Base-by-base conservation (phyloP, 2,888 invertebrate genomes). In the Prosopocoilus inquinatus region DNA sequence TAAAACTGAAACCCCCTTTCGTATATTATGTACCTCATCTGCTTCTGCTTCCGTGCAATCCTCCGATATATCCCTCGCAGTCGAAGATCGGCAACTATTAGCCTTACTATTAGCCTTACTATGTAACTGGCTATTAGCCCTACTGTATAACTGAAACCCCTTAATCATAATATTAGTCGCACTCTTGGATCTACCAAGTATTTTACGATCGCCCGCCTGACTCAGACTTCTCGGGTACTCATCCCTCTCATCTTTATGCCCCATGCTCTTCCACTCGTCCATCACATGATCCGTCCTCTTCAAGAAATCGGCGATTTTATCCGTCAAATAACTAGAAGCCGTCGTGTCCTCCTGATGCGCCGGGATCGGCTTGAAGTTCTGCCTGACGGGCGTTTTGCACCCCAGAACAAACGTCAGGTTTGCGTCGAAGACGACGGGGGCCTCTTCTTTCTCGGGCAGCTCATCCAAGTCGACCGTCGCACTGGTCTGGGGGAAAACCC, bases 201-300 rank as follows among this genome's bases (percentile, higher is more conserved):
- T 35, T 5, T 28, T 58, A 9, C 48, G 11, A 34, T 34, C 48
- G 48, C 34, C 46, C 48, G 53, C 46, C 60, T 60, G 45, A 52
- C 50, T 12, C 33, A 48, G 16, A 55, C 55, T 5, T 49, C 50
- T 39, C 58, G 49, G 44, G 58, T 39, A 1, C 8, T 72, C 71
- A 58, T 79, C 78, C 28, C 78, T 73, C 53, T 82, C 81, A 61
- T 84, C 82, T 63, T 79, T 82, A 51, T 84, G 84, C 0, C 90
- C 90, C 47, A 89, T 67, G 59, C 86, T 81, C 53, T 84, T 81
- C 93, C 93, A 94, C 70, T 93, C 91, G 68, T 93, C 91, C 85
- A 90, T 90, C 1, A 93, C 86, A 75, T 93, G 93, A 76, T 94
- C 93, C 2, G 93, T 93, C 60, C 90, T 82, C 68, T 84, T 85